Evolutionary conservation across 2,113 vertebrate genomes (phyloP), one percentile per base, ranked within the genome.

Genomic region (Brevimyrus niger): DNA sequence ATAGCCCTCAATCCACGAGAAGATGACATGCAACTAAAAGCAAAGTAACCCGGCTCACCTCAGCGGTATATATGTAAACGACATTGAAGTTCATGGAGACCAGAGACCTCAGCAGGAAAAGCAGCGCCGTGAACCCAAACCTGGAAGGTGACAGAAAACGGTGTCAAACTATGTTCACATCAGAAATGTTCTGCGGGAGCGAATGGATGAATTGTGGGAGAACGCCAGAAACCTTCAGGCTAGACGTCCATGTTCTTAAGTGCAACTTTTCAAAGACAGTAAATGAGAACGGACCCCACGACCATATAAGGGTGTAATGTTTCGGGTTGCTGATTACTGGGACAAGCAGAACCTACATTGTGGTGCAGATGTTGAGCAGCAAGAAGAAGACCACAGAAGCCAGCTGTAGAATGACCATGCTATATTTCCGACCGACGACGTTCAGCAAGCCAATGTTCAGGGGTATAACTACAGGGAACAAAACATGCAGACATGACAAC

Each of bases 61-160:
- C 98, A 2, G 98, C 98, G 0, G 98, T 99, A 91, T 99, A 99
- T 91, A 99, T 97, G 89, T 99, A 99, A 92, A 98, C 97, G 91
- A 97, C 98, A 87, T 96, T 99, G 94, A 99, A 99, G 93, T 99
- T 99, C 89, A 98, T 97, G 0, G 98, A 96, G 86, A 98, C 98
- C 92, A 98, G 91, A 4, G 98, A 96, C 3, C 97, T 96, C 44
- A 99, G 94, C 93, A 97, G 92, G 92, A 99, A 99, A 55, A 99
- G 96, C 91, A 99, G 94, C 53, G 96, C 94, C 0, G 91, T 97
- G 90, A 96, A 96, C 1, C 97, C 97, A 0, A 95, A 69, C 0
- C 98, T 99, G 88, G 87, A 87, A 88, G 31, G 91, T 87, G 80
- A 87, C 3, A 61, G 7, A 91, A 1, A 27, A 96, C 0, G 97